A percentile compares a stretch with the other conserved stretches of the same genome.
phyloP scores from a whole-genome alignment of 1,140 invertebrate species.

The Elysia chlorotica region DNA sequence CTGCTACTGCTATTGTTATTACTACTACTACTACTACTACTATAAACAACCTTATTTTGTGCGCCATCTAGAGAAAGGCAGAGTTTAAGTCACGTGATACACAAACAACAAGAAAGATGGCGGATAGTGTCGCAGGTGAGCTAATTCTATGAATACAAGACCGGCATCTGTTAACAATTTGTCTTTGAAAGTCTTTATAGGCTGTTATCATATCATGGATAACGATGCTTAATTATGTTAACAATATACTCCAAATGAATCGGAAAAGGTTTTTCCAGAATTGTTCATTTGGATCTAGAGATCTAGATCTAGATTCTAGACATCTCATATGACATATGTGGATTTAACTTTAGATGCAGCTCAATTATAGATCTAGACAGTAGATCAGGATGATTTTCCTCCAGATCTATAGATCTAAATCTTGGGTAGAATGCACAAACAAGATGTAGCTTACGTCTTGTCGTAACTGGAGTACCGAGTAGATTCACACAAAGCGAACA shows the following conservation, averaged over 20 bases:
- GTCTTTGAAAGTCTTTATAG: neutral
- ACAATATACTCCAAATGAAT: neutral
- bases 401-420: no score
- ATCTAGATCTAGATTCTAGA: neutral
- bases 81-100: conserved; percentile 17
- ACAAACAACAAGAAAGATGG: conserved; percentile 21
- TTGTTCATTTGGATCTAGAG: neutral
- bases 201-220: neutral
- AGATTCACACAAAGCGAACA: no score
- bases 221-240: neutral
- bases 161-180: no score
- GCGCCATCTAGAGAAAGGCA: conserved; percentile 19
- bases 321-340: no score
- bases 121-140: conserved; percentile 20
- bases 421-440: no score
- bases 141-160: no score
- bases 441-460: no score
- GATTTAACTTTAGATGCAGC: no score
- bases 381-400: no score
- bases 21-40: conserved; percentile 11
- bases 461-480: no score
- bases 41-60: neutral
- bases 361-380: no score
- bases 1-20: conserved; percentile 4
- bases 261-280: neutral